Base-by-base conservation (phyloP, 2,113 vertebrate species). In the Petroica traversi region DNA sequence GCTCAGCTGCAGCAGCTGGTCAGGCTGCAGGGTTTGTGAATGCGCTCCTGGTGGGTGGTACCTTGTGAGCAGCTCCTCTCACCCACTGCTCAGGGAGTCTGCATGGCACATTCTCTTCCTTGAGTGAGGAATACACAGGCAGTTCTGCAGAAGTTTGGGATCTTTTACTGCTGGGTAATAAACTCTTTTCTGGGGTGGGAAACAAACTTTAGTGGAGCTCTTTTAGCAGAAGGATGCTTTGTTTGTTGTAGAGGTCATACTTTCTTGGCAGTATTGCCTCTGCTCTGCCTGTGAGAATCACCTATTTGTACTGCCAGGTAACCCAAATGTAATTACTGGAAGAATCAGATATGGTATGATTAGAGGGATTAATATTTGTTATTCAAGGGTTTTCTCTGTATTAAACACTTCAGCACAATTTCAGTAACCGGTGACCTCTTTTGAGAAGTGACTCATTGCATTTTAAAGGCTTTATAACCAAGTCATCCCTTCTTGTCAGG, bases 391-490 rank as follows among this genome's bases (percentile, higher is more conserved):
- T 93, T 92, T 85, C 34, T 73, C 31, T 76, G n/a, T 58, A 36
- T 58, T 85, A 89, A 89, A 89, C 46, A 38, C 41, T 88, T 89
- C 19, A 79, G 74, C 74, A 88, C 72, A 66, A 79, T 69, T 89
- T 85, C 77, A 43, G 55, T 84, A 88, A 43, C 79, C 14, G 3
- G 17, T 91, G 92, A 91, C 81, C 71, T 88, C 93, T 89, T 95
- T 82, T 55, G 55, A 83, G 85, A 89, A 85, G 67, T 93, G 92
- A 85, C 62, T 88, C 87, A 77, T 54, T 89, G 79, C 71, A 67
- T 94, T 94, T 95, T 94, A 94, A 92, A 88, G 71, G 62, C 49
- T 93, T 78, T 89, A 41, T 76, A 91, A 79, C 84, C 69, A 89
- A 82, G 78, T 58, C 67, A 76, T 91, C 59, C 71, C 72, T 85